Evolutionary conservation across 2,888 invertebrate genomes (phyloP).

Genomic region (Xanthia togata): DNA sequence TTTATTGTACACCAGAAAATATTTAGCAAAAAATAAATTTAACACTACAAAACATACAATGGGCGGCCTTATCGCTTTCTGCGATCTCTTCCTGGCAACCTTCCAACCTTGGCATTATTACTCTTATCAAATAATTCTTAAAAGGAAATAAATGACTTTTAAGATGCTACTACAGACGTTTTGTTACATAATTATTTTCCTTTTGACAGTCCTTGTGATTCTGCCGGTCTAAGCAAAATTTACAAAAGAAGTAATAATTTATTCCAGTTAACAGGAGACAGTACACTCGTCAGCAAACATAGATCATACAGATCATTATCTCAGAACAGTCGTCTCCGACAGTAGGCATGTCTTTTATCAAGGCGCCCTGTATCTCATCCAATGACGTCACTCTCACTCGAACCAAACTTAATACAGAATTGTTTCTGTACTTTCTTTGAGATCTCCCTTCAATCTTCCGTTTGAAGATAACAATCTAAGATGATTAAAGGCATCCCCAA

Average conservation of each 20-base stretch:
- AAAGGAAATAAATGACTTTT: background rate
- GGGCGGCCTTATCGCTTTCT: too few species aligned
- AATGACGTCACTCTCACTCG: slow-evolving; percentile 20
- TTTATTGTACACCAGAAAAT: too few species aligned
- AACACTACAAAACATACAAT: too few species aligned
- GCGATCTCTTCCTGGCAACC: too few species aligned
- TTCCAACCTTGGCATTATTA: background rate
- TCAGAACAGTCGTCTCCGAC: slow-evolving; percentile 1
- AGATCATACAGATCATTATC: slow-evolving; percentile 28
- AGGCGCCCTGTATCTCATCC: background rate
- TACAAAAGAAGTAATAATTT: background rate
- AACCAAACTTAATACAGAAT: slow-evolving; percentile 39
- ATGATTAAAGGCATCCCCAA: slow-evolving; percentile 49
- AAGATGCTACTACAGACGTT: background rate
- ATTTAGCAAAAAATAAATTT: too few species aligned
- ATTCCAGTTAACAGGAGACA: slow-evolving; percentile 9
- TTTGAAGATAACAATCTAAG: slow-evolving; percentile 56
- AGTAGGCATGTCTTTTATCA: slow-evolving; percentile 12
- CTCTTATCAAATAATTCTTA: background rate
- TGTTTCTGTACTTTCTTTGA: slow-evolving; percentile 48
- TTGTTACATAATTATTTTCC: background rate
- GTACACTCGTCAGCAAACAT: background rate
- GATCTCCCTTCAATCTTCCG: slow-evolving; percentile 38
- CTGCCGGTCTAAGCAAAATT: background rate
- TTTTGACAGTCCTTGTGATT: background rate